phyloP scores from a whole-genome alignment of 2,113 vertebrate species.

The Oreochromis aureus region DNA sequence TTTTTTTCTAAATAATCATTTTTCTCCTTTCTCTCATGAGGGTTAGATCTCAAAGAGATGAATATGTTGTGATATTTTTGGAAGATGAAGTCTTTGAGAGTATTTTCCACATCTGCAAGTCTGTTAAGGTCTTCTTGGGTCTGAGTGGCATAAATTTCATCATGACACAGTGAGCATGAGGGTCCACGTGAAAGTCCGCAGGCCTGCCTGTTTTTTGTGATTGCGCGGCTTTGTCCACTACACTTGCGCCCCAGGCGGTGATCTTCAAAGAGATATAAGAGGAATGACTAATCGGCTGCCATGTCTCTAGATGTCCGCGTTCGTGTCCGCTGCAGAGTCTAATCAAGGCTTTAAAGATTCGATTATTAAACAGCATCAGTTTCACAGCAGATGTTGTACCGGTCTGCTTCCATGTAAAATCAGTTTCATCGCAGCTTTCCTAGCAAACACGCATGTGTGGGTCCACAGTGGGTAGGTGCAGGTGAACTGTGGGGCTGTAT shows the following conservation, averaged over 20 bases:
- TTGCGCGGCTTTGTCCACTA: background rate
- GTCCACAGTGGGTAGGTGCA: accelerated
- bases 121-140: background rate
- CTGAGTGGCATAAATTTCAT: background rate
- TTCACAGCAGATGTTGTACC: background rate
- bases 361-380: background rate
- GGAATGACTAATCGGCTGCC: background rate
- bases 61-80: background rate
- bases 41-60: accelerated
- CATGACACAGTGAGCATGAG: background rate
- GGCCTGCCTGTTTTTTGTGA: background rate
- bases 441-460: accelerated
- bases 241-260: accelerated
- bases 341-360: background rate
- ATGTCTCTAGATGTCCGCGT: background rate
- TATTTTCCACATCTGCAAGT: background rate
- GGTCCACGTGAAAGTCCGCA: background rate
- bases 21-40: accelerated
- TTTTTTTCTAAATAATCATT: background rate
- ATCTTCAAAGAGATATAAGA: background rate
- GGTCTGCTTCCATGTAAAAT: background rate
- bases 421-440: background rate
- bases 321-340: background rate
- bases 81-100: background rate
- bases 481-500: background rate